Evolutionary conservation across 2,888 invertebrate species (phyloP).

Genomic region (Acrocyrtus sp.): DNA sequence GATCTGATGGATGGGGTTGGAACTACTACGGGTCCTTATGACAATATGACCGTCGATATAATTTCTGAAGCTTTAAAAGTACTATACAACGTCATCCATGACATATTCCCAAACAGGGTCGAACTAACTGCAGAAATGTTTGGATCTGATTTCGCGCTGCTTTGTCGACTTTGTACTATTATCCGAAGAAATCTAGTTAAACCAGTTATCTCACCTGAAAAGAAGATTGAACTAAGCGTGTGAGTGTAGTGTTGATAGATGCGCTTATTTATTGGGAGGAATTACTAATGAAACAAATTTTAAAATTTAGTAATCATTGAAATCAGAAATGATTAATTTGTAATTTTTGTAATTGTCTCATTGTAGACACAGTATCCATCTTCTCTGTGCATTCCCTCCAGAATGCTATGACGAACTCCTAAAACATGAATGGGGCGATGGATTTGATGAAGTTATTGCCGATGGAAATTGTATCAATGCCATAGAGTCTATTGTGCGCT

Average conservation of each 20-base stretch:
- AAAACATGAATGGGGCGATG: slow-evolving; percentile 64
- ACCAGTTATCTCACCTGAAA: slow-evolving; percentile 71
- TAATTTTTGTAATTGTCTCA: too few species aligned
- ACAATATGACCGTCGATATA: slow-evolving; percentile 74
- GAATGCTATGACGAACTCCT: slow-evolving; percentile 78
- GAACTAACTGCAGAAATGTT: slow-evolving; percentile 16
- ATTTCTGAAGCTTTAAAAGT: slow-evolving; percentile 81
- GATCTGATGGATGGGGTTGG: slow-evolving; percentile 76
- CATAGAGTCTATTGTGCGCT: slow-evolving; percentile 76
- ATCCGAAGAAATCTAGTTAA: slow-evolving; percentile 69
- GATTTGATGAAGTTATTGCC: neutral
- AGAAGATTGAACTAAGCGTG: slow-evolving; percentile 75
- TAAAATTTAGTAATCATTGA: neutral
- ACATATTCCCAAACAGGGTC: slow-evolving; percentile 37
- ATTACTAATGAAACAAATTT: too few species aligned
- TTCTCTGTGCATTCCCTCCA: slow-evolving; percentile 85
- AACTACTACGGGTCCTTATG: slow-evolving; percentile 64
- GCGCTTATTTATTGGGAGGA: too few species aligned
- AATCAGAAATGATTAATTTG: neutral
- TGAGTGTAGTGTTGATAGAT: slow-evolving; percentile 65
- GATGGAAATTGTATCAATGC: slow-evolving; percentile 81
- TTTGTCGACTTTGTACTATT: slow-evolving; percentile 36
- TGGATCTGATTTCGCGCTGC: slow-evolving; percentile 5
- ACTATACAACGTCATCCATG: slow-evolving; percentile 75
- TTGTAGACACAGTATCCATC: slow-evolving; percentile 83